Base-by-base conservation (phyloP, 92 coral and sea anemone species). In the Hydrozoanthus gracilis region DNA sequence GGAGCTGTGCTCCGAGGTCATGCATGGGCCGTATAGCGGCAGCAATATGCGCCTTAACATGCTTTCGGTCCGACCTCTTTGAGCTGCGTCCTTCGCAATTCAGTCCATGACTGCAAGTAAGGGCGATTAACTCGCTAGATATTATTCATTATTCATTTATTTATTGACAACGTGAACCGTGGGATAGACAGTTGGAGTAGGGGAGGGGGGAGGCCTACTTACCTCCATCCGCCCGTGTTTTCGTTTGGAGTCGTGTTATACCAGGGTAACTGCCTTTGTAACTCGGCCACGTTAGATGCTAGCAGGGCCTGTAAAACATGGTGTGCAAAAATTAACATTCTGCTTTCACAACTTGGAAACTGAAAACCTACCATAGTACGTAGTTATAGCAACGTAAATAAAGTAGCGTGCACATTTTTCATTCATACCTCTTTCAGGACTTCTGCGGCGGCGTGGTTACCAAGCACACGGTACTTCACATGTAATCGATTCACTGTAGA, bases 171-270 rank as follows among this genome's bases (percentile, higher is more conserved):
- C 39, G 39, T 27, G 39, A 27, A 27, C 39, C 39, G 2, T 27
- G 39, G 39, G 39, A 27, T 27, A 2, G 39, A 27, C 39, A 27
- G 39, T 27, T 27, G 39, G 1, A 27, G 39, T 27, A 27, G 39
- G 39, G 17, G 7, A 50, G 3, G 35, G 44, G 15, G 8, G 51
- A 44, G 79, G 39, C 44, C 79, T 76, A 88, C 96, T 78, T 86
- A 96, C 99, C 88, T 89, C 99, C 99, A 96, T 51, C 98, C 99
- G 0, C 99, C 98, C 48, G 93, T 89, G 71, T 87, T 90, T 4
- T 83, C 87, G 50, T 71, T 87, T 4, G 92, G 89, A 10, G 92
- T 77, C 9, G 88, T 89, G 52, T 75, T 77, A 62, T 89, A 87
- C 56, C 67, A 75, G 16, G 99, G 98, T 64, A 88, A 86, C 90